Evolutionary conservation across 1,140 invertebrate genomes (phyloP).

Genomic region (Chionoecetes opilio): DNA sequence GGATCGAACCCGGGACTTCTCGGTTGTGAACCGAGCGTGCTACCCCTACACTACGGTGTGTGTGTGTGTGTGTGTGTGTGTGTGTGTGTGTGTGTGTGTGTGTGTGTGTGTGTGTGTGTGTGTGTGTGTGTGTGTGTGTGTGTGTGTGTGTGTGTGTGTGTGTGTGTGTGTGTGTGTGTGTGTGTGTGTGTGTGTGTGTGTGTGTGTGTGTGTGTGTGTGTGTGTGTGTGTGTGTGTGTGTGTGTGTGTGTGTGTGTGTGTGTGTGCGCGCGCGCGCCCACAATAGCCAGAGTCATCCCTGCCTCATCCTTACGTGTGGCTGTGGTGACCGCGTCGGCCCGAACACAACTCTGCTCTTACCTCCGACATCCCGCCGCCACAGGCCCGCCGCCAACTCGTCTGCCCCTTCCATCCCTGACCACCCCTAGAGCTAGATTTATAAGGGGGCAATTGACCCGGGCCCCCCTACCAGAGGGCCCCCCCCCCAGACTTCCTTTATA

Average conservation of each 20-base stretch:
- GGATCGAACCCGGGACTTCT: no score
- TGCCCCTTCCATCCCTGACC: not conserved
- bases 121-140: constrained; percentile 9
- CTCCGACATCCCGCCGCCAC: not conserved
- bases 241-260: no score
- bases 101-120: no score
- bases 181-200: not conserved
- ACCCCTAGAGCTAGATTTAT: no score
- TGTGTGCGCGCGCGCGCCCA: no score
- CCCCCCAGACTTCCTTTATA: not conserved
- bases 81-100: not conserved
- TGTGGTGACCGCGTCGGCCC: not conserved
- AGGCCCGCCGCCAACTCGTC: not conserved
- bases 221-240: no score
- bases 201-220: constrained; percentile 2
- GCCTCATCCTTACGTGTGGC: not conserved
- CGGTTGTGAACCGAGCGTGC: no score
- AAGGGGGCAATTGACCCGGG: no score
- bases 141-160: not conserved
- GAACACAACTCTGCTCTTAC: constrained; percentile 28
- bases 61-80: constrained; percentile 10
- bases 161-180: no score
- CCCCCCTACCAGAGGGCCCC: not conserved
- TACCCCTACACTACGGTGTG: no score
- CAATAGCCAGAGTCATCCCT: not conserved